Evolutionary conservation across 2,113 vertebrate species (phyloP), one percentile per base, ranked within the genome.

Genomic region (Pterocles burchelli): DNA sequence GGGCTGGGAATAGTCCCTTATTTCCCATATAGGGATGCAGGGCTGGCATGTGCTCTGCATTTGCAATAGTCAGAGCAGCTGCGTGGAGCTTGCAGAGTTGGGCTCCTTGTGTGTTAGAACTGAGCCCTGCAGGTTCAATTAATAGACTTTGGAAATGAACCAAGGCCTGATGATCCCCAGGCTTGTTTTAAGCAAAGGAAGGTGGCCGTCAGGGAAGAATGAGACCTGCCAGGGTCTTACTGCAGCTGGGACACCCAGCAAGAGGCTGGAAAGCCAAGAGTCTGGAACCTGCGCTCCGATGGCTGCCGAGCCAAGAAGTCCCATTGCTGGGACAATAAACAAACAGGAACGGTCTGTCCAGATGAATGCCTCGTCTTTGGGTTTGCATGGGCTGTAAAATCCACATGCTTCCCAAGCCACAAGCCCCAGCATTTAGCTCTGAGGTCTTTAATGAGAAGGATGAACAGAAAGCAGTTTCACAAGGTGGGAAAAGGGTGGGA

Each of bases 261-360:
- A 96, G 93, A 84, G 76, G 25, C 65, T 81, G 88, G 48, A 80
- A 86, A 94, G 45, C 88, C 38, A 31, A 36, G 67, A 85, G 43
- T 13, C 93, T 96, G 92, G 82, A 95, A 94, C 82, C 85, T 84
- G 93, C 16, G 36, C 57, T 85, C 75, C 0, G 25, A 16, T 57
- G 90, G 65, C 79, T 84, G n/a, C 57, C 0, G 8, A 88, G 93
- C 90, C 92, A 94, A 90, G 70, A 58, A 84, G 54, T 90, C 90
- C 79, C 88, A 90, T 72, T 68, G 83, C 86, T 96, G 85, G 82
- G 92, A 89, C 86, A 93, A 94, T 51, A 96, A 96, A 92, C 73
- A 90, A 93, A 46, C 55, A 94, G 85, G 78, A 91, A 68, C 0
- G 4, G 63, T 74, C 79, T 92, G 83, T 66, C 79, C 34, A 36